These are phyloP conservation scores for Ptychochromis oligacanthus DNA, from an alignment of 2,113 vertebrate species.

Conservation along the genomic window DNA sequence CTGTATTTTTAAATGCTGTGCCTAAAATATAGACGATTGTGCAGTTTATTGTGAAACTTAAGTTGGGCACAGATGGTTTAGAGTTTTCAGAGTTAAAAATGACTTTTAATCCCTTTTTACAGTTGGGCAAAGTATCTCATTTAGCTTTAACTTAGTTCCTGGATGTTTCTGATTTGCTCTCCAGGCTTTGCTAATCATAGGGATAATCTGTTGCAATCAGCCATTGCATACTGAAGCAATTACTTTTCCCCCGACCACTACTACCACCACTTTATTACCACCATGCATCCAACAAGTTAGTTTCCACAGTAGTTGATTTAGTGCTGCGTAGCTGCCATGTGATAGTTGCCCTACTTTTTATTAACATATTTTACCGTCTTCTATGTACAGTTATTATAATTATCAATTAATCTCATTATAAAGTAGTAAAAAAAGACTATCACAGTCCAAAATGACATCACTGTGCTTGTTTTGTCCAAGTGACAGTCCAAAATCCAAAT, in stretches of 20 bases:
- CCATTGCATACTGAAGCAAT: slow-evolving; percentile 38
- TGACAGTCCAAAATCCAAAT: background rate
- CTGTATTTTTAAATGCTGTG: background rate
- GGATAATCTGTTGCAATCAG: slow-evolving; percentile 19
- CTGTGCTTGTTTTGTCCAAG: background rate
- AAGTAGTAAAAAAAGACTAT: background rate
- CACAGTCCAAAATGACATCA: background rate
- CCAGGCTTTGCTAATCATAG: slow-evolving; percentile 24
- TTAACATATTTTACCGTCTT: background rate
- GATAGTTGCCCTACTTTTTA: slow-evolving; percentile 7
- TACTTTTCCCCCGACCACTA: slow-evolving; percentile 12
- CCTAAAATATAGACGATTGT: background rate
- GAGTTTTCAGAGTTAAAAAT: background rate
- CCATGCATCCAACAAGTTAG: slow-evolving; percentile 4
- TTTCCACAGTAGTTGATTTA: slow-evolving; percentile 25
- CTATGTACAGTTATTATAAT: background rate
- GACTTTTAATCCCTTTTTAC: background rate
- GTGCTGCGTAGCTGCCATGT: background rate
- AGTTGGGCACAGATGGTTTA: background rate
- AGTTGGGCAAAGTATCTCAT: background rate
- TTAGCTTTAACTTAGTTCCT: background rate
- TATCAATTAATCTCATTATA: background rate
- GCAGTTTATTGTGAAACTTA: background rate
- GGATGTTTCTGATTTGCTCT: slow-evolving; percentile 2
- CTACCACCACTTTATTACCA: slow-evolving; percentile 26